phyloP scores from a whole-genome alignment of 2,888 invertebrate species.

The Calliscelio sp. region DNA sequence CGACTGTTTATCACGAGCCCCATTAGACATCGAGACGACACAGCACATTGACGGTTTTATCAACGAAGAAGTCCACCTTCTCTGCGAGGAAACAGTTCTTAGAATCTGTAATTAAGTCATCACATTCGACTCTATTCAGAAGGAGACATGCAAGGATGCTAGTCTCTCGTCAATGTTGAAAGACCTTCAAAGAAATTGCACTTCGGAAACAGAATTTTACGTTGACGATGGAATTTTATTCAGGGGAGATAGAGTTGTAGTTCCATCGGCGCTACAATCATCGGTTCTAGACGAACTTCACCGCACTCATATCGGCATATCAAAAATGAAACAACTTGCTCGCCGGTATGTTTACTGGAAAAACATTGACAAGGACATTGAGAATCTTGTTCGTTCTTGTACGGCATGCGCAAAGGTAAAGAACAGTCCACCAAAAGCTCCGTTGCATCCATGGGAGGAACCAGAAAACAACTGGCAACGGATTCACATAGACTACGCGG shows the following conservation, averaged over 20 bases:
- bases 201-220: conserved; percentile 30
- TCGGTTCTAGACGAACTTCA: conserved; percentile 64
- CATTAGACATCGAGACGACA: background rate
- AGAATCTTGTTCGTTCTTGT: conserved; percentile 54
- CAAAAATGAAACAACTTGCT: conserved; percentile 63
- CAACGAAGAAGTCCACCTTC: conserved; percentile 25
- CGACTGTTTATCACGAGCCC: conserved; percentile 50
- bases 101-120: conserved; percentile 9
- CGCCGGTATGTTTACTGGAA: conserved; percentile 71
- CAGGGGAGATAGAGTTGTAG: conserved; percentile 75
- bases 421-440: conserved; percentile 59
- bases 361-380: conserved; percentile 65
- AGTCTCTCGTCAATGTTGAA: background rate
- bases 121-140: conserved; percentile 13
- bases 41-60: background rate
- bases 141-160: conserved; percentile 6
- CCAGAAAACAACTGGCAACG: conserved; percentile 75
- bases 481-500: conserved; percentile 78
- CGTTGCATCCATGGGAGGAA: conserved; percentile 67
- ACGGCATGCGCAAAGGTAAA: conserved; percentile 42
- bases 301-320: conserved; percentile 60
- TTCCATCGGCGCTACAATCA: conserved; percentile 51
- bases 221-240: conserved; percentile 55
- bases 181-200: background rate
- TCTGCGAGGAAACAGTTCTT: conserved; percentile 17